Percentiles rank a stretch among this genome's conserved stretches.
phyloP scores from a whole-genome alignment of 2,113 vertebrate genomes.

The Agapornis roseicollis region DNA sequence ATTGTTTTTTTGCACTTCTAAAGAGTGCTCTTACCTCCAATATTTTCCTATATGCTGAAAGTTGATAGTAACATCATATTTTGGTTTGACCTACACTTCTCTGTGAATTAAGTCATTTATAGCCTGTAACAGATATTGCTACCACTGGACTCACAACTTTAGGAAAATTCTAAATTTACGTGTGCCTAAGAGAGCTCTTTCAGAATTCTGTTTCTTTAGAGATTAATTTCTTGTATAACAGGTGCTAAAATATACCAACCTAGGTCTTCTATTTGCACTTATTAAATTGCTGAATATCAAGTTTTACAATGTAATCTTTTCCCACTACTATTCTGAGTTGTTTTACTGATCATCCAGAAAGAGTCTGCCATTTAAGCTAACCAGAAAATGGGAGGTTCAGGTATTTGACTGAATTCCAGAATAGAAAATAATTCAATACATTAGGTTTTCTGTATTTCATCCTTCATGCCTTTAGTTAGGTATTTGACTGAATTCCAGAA shows the following conservation, averaged over 20 bases:
- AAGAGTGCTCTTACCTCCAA: rapidly evolving
- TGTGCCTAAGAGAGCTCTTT: not conserved
- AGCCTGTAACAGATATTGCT: not conserved
- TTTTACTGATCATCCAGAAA: not conserved
- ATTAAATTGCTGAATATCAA: not conserved
- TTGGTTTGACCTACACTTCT: not conserved
- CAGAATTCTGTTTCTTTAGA: not conserved
- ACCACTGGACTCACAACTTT: not conserved
- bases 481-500: not conserved
- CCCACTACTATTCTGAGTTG: not conserved
- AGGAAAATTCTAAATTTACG: not conserved
- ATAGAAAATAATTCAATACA: not conserved
- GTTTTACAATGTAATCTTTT: not conserved
- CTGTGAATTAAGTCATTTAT: not conserved
- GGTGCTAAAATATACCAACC: not conserved
- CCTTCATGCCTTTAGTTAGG: not conserved
- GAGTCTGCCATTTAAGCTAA: not conserved
- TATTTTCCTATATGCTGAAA: not conserved
- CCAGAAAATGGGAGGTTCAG: not conserved
- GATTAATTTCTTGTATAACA: not conserved
- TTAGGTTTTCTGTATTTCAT: not conserved
- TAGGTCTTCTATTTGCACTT: not conserved
- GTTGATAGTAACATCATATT: not conserved
- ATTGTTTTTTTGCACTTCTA: rapidly evolving
- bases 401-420: not conserved